These are phyloP conservation scores for Rhopalosiphum padi DNA, from an alignment of 1,140 invertebrate genomes.

Conservation along the genomic window DNA sequence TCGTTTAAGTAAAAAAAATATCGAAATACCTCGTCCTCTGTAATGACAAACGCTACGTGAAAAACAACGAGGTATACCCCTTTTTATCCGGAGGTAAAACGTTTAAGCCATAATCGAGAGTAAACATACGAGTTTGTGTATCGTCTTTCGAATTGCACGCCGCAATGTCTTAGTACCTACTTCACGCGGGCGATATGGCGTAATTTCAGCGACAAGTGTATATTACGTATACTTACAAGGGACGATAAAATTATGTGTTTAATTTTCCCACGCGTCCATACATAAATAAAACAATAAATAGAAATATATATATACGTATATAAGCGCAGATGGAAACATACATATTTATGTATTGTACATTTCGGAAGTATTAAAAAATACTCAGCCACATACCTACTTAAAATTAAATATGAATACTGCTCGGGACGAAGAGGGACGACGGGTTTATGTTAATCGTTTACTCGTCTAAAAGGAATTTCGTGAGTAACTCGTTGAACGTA, in stretches of 20 bases:
- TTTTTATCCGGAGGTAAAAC: neutral
- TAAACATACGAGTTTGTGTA: neutral
- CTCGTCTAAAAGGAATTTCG: neutral
- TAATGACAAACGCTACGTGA: neutral
- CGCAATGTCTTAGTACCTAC: neutral
- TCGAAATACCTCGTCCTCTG: neutral
- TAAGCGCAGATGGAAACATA: neutral
- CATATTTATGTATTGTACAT: neutral
- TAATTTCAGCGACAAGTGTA: neutral
- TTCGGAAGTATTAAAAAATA: constrained; percentile 2
- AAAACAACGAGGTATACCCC: neutral
- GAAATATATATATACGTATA: neutral
- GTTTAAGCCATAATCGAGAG: neutral
- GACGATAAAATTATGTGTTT: neutral
- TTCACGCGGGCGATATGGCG: neutral
- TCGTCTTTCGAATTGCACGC: neutral
- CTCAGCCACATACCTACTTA: neutral
- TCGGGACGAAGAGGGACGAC: neutral
- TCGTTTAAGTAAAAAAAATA: constrained; percentile 38
- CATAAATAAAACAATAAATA: constrained; percentile 14
- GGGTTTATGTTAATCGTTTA: neutral
- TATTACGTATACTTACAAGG: neutral
- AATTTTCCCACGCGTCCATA: neutral
- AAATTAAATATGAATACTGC: constrained; percentile 10
- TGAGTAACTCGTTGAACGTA: neutral